phyloP scores from a whole-genome alignment of 2,888 invertebrate species.

The Thereva nobilitata region DNA sequence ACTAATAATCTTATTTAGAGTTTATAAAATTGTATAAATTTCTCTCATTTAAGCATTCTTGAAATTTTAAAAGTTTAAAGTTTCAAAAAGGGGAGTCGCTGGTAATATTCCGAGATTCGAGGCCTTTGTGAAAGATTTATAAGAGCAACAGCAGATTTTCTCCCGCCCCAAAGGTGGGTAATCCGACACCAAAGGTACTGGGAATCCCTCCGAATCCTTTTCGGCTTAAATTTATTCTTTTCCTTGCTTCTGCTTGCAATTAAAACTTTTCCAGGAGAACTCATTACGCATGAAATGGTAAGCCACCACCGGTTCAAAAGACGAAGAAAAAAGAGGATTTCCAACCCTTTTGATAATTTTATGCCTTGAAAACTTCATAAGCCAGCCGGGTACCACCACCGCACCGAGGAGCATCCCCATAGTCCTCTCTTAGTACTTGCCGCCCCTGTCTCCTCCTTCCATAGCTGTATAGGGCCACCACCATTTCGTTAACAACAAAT shows the following conservation, averaged over 20 bases:
- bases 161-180: constrained; percentile 17
- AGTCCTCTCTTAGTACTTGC: neutral
- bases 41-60: too few relatives aligned
- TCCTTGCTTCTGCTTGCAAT: constrained; percentile 30
- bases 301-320: constrained; percentile 9
- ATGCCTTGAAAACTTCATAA: constrained; percentile 27
- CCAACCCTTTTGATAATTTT: constrained; percentile 31
- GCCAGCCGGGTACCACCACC: neutral
- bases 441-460: too few relatives aligned
- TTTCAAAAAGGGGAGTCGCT: too few relatives aligned
- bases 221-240: constrained; percentile 20
- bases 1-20: too few relatives aligned
- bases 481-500: constrained; percentile 23
- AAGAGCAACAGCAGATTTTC: neutral
- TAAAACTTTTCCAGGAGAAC: constrained; percentile 29
- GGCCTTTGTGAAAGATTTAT: too few relatives aligned
- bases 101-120: too few relatives aligned
- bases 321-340: constrained; percentile 16
- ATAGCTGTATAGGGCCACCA: neutral
- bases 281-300: constrained; percentile 35
- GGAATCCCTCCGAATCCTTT: constrained; percentile 3
- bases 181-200: constrained; percentile 21
- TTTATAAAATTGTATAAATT: too few relatives aligned
- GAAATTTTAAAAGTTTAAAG: too few relatives aligned
- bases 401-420: neutral